A percentile compares a stretch with the other conserved stretches of the same genome.
Evolutionary conservation across 2,797 vertebrate genomes (phyloP).

Genomic region (Carcharodon carcharias): DNA sequence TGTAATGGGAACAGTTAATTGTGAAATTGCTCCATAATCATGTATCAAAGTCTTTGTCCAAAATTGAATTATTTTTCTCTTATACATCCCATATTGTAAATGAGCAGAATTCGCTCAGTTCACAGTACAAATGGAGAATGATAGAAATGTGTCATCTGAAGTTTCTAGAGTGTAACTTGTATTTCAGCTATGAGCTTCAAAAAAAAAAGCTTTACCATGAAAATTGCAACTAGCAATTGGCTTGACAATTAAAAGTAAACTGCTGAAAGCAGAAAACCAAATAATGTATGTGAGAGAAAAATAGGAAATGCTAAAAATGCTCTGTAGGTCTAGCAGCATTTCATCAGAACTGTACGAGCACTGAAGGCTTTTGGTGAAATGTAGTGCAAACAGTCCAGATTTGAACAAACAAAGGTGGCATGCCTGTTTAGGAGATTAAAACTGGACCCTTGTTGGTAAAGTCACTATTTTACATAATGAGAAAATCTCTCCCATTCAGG

Average conservation of each 20-base stretch:
- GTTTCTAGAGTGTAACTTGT: not conserved
- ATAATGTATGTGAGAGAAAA: not conserved
- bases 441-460: not conserved
- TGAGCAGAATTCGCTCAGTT: not conserved
- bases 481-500: constrained; percentile 58
- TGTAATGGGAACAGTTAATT: constrained; percentile 29
- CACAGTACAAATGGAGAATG: not conserved
- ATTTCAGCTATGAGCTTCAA: not conserved
- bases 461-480: not conserved
- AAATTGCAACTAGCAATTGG: not conserved
- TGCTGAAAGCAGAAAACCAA: not conserved
- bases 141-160: not conserved
- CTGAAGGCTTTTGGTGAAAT: not conserved
- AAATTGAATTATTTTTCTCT: not conserved
- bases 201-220: not conserved
- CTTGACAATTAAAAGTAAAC: not conserved
- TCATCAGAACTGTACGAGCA: not conserved
- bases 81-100: not conserved
- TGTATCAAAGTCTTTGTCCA: not conserved
- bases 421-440: not conserved
- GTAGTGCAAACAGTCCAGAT: not conserved
- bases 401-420: not conserved
- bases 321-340: not conserved
- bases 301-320: too few species aligned
- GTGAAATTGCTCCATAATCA: not conserved